Conservation (phyloP, 2,113 vertebrate species). For the Apodemus sylvaticus region DNA sequence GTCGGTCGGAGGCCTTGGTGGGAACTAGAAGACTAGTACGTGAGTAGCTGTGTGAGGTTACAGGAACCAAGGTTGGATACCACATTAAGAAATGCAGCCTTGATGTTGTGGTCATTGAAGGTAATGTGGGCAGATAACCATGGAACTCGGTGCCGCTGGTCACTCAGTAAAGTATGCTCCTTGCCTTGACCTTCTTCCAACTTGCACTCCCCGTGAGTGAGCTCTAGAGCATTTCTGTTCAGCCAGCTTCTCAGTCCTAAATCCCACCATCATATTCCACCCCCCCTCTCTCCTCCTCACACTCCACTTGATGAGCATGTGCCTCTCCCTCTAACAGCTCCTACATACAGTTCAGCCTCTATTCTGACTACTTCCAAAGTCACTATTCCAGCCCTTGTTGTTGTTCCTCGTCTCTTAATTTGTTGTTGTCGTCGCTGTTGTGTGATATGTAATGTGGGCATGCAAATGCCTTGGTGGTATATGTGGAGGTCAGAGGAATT, state of each 20-base stretch:
- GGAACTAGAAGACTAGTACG: conserved; percentile 25
- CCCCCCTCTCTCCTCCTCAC: background rate
- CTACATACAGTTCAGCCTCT: background rate
- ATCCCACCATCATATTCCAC: background rate
- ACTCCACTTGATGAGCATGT: background rate
- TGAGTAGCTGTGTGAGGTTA: background rate
- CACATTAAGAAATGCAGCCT: conserved; percentile 56
- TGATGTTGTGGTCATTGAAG: conserved; percentile 46
- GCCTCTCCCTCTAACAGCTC: background rate
- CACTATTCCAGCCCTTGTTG: background rate
- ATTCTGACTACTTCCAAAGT: background rate
- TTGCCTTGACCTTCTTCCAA: conserved; percentile 27
- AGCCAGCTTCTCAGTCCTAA: background rate
- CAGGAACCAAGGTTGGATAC: background rate
- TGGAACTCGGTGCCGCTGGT: conserved; percentile 26
- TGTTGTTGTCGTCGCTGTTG: background rate
- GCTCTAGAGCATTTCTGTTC: background rate
- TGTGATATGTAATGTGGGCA: background rate
- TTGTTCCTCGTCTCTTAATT: background rate
- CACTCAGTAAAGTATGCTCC: conserved; percentile 34
- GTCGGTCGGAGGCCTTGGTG: conserved; percentile 35
- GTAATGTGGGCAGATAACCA: conserved; percentile 22
- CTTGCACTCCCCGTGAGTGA: background rate
- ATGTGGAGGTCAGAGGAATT: background rate
- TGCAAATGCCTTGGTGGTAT: background rate